phyloP scores from a whole-genome alignment of 2,797 vertebrate genomes.

The Cephalopachus bancanus region DNA sequence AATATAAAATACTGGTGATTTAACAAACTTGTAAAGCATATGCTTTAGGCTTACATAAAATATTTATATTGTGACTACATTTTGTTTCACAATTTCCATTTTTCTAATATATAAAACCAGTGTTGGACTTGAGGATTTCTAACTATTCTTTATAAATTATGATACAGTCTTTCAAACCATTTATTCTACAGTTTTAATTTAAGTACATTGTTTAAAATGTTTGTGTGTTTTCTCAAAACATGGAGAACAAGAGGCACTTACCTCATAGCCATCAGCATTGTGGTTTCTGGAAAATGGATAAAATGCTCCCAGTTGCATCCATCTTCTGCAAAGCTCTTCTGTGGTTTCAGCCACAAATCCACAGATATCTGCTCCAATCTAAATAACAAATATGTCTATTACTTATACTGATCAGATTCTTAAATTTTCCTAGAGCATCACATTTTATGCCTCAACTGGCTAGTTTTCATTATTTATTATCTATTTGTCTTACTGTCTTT shows the following conservation, averaged over 20 bases:
- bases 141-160: not conserved
- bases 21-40: not conserved
- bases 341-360: conserved; percentile 92
- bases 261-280: conserved; percentile 90
- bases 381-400: conserved; percentile 43
- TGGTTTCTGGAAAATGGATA: conserved; percentile 98
- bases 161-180: not conserved
- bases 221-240: not conserved
- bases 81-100: not conserved
- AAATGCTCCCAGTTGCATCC: conserved; percentile 99
- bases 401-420: not conserved
- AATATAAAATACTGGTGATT: not conserved
- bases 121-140: not conserved
- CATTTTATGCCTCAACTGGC: not conserved
- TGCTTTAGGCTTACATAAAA: not conserved
- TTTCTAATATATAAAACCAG: not conserved
- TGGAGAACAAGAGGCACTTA: conserved; percentile 77
- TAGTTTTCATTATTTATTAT: not conserved
- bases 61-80: not conserved
- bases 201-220: not conserved
- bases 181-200: not conserved
- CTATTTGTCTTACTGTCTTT: not conserved
- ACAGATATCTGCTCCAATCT: conserved; percentile 98
- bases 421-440: not conserved
- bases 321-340: conserved; percentile 96